Conservation (phyloP, 2,113 vertebrate genomes). For the Pseudolaguvia tuberculata region DNA sequence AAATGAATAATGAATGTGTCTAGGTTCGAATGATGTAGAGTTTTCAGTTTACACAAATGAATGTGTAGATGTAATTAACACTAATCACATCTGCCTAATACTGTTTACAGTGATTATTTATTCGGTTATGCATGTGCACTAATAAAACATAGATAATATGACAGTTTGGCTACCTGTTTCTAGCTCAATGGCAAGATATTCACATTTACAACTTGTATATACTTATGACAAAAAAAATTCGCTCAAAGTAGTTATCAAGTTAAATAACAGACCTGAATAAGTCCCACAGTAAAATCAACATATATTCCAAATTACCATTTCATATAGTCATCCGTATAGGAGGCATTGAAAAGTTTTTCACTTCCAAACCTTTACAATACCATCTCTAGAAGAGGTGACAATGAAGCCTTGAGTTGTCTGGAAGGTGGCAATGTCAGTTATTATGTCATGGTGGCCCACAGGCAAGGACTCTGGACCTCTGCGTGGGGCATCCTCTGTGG, state of each 20-base stretch:
- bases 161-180: conserved; percentile 15
- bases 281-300: conserved; percentile 17
- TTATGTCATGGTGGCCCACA: conserved; percentile 92
- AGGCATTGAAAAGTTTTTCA: conserved; percentile 55
- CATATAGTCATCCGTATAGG: conserved; percentile 1
- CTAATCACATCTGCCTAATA: conserved; percentile 7
- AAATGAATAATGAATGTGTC: not conserved
- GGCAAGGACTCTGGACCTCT: conserved; percentile 88
- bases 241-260: not conserved
- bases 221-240: conserved; percentile 10
- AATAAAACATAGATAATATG: not conserved
- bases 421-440: conserved; percentile 93
- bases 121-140: conserved; percentile 1
- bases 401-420: conserved; percentile 98
- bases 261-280: conserved; percentile 17
- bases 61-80: conserved; percentile 20
- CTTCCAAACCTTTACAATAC: conserved; percentile 98
- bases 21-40: not conserved
- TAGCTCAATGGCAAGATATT: not conserved
- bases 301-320: conserved; percentile 8
- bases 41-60: conserved; percentile 33
- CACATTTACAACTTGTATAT: conserved; percentile 19
- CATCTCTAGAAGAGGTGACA: conserved; percentile 91
- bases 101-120: not conserved
- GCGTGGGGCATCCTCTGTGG: conserved; percentile 83